phyloP scores from a whole-genome alignment of 2,797 vertebrate species.

The Erethizon dorsatum region DNA sequence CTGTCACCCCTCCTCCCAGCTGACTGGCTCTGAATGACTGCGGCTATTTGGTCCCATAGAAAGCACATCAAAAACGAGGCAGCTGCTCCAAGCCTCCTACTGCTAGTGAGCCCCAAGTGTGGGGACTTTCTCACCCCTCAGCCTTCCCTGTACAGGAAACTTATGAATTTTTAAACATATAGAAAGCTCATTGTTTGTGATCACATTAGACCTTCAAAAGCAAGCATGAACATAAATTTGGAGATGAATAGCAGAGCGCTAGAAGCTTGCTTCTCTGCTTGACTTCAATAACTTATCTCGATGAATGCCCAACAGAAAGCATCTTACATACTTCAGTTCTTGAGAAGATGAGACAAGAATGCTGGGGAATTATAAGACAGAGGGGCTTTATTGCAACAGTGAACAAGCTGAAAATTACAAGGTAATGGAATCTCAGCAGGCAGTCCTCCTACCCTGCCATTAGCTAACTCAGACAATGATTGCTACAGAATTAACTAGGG shows the following conservation, averaged over 20 bases:
- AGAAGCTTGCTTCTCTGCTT: conserved; percentile 90
- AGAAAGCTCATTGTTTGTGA: conserved; percentile 90
- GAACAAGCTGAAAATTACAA: conserved; percentile 93
- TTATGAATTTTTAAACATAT: conserved; percentile 89
- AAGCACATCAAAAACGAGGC: conserved; percentile 85
- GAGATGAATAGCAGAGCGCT: conserved; percentile 87
- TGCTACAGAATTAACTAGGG: conserved; percentile 84
- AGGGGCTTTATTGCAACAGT: conserved; percentile 90
- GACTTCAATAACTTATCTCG: conserved; percentile 91
- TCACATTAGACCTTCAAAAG: conserved; percentile 90
- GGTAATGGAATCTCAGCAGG: conserved; percentile 91
- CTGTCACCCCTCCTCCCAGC: conserved; percentile 31
- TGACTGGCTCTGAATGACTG: conserved; percentile 66
- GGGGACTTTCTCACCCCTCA: neutral
- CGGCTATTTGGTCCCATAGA: conserved; percentile 79
- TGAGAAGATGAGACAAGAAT: conserved; percentile 90
- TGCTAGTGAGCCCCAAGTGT: conserved; percentile 84
- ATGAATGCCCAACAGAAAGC: conserved; percentile 91
- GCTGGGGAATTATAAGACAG: conserved; percentile 90
- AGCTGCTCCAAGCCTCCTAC: conserved; percentile 83
- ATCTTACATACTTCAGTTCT: conserved; percentile 88
- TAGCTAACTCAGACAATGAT: conserved; percentile 90
- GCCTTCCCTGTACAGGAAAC: conserved; percentile 83
- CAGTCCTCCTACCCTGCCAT: conserved; percentile 89
- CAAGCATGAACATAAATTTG: conserved; percentile 87